Evolutionary conservation across 2,113 vertebrate species (phyloP).

Genomic region (Ceyx cyanopectus): DNA sequence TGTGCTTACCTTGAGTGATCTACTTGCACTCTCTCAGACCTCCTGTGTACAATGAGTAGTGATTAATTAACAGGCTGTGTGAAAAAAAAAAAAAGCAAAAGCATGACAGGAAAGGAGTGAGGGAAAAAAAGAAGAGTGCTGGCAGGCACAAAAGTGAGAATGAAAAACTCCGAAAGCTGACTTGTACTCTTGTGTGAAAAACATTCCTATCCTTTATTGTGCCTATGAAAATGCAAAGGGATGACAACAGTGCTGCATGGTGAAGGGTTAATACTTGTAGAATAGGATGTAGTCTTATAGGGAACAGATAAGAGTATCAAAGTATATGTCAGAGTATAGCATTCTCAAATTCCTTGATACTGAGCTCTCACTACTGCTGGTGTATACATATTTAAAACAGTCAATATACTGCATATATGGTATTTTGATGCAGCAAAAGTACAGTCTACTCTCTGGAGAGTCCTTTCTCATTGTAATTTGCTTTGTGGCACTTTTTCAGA

Average conservation of each 20-base stretch:
- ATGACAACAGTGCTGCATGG: background rate
- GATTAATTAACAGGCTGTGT: background rate
- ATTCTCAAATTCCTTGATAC: background rate
- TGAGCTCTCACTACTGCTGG: background rate
- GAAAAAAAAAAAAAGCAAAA: background rate
- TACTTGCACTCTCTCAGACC: background rate
- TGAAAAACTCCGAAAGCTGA: background rate
- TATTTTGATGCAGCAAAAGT: background rate
- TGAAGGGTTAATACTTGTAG: background rate
- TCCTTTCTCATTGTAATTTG: background rate
- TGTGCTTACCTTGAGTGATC: background rate
- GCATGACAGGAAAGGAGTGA: background rate
- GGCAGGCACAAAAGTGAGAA: constrained; percentile 4
- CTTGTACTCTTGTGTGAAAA: background rate
- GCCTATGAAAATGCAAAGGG: background rate
- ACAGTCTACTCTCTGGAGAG: background rate
- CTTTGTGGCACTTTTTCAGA: background rate
- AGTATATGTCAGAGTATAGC: background rate
- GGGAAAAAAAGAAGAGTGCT: background rate
- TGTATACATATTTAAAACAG: background rate
- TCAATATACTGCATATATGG: background rate
- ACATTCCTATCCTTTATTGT: background rate
- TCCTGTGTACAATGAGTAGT: background rate
- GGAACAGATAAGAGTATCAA: background rate
- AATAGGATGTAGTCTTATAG: background rate